Evolutionary conservation across 2,888 invertebrate genomes (phyloP).

Genomic region (Argyresthia albistria): DNA sequence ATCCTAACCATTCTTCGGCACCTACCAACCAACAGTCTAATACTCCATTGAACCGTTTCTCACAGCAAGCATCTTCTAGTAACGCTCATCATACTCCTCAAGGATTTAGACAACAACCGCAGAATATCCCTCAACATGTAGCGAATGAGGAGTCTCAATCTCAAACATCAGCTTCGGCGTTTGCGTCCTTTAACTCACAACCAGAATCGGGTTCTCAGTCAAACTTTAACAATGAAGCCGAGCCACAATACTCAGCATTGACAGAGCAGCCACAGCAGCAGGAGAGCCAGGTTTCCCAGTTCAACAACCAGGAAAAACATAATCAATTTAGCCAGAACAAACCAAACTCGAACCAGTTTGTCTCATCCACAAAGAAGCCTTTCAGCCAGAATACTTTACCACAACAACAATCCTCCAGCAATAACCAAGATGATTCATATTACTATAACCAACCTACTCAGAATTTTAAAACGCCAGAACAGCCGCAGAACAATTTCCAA

Average conservation of each 20-base stretch:
- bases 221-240: neutral
- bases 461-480: conserved; percentile 24
- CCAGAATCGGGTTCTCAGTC: neutral
- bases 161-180: conserved; percentile 10
- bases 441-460: conserved; percentile 40
- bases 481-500: conserved; percentile 13
- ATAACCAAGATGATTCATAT: conserved; percentile 29
- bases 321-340: conserved; percentile 12
- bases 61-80: neutral
- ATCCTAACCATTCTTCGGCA: neutral
- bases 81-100: neutral
- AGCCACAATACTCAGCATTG: neutral
- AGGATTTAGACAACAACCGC: neutral
- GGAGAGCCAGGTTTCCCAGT: conserved; percentile 1
- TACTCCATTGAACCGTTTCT: neutral
- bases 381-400: conserved; percentile 17
- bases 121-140: neutral
- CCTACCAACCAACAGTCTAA: too few relatives aligned
- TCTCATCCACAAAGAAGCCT: conserved; percentile 21
- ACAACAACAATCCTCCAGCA: conserved; percentile 13
- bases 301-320: conserved; percentile 11
- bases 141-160: neutral
- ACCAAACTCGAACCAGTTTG: conserved; percentile 12
- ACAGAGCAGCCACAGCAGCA: conserved; percentile 4
- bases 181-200: conserved; percentile 6